Base-by-base conservation (phyloP, 2,888 invertebrate species). In the Cremastobaeus sp. region DNA sequence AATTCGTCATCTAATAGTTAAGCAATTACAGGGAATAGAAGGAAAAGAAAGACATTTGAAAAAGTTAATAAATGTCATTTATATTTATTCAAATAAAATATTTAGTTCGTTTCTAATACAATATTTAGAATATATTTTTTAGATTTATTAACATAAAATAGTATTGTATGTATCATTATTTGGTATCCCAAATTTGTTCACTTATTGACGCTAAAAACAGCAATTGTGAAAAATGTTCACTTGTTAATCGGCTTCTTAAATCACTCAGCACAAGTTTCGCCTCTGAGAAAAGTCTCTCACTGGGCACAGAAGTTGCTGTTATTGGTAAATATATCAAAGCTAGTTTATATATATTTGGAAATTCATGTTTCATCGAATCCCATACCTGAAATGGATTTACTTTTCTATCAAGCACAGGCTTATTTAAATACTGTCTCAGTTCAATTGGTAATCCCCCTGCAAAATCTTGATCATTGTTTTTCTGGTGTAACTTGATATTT, bases 241-340 rank as follows among this genome's bases (percentile, higher is more conserved):
- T 3, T 14, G 37, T 14, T 12, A 37, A 37, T 37, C 37, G 12
- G 6, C 2, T 18, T 41, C 15, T 17, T 20, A 6, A 18, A 41
- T 20, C 41, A 41, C 2, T 41, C 1, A n/a, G 9, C n/a, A 32
- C 14, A 15, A 37, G 25, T 15, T 21, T 37, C 1, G 65, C 47
- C 6, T 37, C 14, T 1, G 70, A 76, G 64, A 76, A 76, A 11
- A 73, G 39, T 14, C 59, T 50, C 20, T 76, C 59, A 6, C 45
- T 47, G 0, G 57, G 69, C 6, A 68, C 68, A 12, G 68, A 73
- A 6, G 57, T 68, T 4, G 55, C 68, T 15, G 64, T 35, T 1
- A 52, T 15, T 21, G 45, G 12, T 17, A 68, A 11, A 11, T 57
- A 70, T 18, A 48, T 55, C 43, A 20, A 20, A 15, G 64, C 64